Percentiles rank a stretch among this genome's conserved stretches.
phyloP scores from a whole-genome alignment of 2,797 vertebrate genomes.

The Sciurus carolinensis region DNA sequence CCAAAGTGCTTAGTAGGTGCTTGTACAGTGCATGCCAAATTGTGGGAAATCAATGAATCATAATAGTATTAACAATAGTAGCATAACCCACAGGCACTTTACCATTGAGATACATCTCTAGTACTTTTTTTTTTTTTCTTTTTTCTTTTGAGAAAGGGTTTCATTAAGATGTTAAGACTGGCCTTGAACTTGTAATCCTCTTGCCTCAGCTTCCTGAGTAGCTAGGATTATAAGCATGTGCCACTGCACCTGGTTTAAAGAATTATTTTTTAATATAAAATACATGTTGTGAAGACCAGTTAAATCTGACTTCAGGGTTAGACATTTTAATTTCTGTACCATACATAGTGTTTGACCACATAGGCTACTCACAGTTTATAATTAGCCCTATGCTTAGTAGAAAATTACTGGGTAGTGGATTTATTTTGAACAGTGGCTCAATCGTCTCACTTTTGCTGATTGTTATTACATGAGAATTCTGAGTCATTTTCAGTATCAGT shows the following conservation, averaged over 20 bases:
- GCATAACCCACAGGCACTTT: not conserved
- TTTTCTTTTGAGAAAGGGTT: too few relatives aligned
- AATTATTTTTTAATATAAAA: not conserved
- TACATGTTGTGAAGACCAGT: not conserved
- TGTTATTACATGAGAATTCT: constrained; percentile 54
- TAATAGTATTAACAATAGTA: not conserved
- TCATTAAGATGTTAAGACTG: too few relatives aligned
- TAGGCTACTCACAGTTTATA: not conserved
- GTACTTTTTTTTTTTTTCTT: too few relatives aligned
- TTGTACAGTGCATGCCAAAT: not conserved
- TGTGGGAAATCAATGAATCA: not conserved
- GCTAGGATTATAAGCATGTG: too few relatives aligned
- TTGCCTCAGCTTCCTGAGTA: too few relatives aligned
- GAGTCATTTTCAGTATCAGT: constrained; percentile 66
- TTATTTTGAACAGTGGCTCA: not conserved
- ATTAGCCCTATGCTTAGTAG: not conserved
- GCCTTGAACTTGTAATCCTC: too few relatives aligned
- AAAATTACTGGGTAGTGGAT: not conserved
- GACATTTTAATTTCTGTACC: constrained; percentile 8
- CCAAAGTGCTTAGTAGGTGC: not conserved
- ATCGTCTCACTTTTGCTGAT: constrained; percentile 22
- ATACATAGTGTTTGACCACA: not conserved
- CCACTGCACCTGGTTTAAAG: too few relatives aligned
- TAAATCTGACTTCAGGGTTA: not conserved
- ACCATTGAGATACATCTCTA: too few relatives aligned